These are phyloP conservation scores for Psettodes erumei DNA, from an alignment of 2,113 vertebrate species.

Conservation along the genomic window DNA sequence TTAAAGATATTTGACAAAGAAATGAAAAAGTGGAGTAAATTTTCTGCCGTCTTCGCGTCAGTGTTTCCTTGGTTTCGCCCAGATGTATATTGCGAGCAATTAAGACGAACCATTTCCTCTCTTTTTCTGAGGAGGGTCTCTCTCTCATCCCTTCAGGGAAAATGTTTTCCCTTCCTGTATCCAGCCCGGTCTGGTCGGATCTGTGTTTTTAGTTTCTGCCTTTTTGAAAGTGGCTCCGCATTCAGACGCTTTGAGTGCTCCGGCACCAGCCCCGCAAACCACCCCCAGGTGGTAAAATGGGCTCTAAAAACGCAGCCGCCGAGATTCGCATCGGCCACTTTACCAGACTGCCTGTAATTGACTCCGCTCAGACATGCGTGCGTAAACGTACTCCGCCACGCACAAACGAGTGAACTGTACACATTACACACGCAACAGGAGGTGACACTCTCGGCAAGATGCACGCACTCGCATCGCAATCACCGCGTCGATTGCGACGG, in stretches of 20 bases:
- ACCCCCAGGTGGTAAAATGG: constrained; percentile 49
- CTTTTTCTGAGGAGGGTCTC: not conserved
- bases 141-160: not conserved
- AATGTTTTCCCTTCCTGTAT: not conserved
- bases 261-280: constrained; percentile 18
- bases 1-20: not conserved
- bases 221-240: not conserved
- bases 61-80: not conserved
- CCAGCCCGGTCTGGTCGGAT: not conserved
- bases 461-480: constrained; percentile 33
- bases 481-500: constrained; percentile 39
- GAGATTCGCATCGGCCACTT: constrained; percentile 60
- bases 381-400: too few species aligned
- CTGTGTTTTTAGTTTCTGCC: not conserved
- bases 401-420: constrained; percentile 27
- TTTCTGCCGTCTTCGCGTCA: not conserved
- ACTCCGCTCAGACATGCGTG: constrained; percentile 17
- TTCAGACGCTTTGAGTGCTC: not conserved
- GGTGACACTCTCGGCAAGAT: constrained; percentile 42
- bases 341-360: constrained; percentile 56
- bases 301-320: constrained; percentile 59
- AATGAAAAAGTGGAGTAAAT: too few species aligned
- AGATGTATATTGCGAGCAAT: not conserved
- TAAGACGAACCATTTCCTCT: not conserved
- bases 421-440: constrained; percentile 27